Base-by-base conservation (phyloP, 2,888 invertebrate species). In the Liodrosophila aerea region DNA sequence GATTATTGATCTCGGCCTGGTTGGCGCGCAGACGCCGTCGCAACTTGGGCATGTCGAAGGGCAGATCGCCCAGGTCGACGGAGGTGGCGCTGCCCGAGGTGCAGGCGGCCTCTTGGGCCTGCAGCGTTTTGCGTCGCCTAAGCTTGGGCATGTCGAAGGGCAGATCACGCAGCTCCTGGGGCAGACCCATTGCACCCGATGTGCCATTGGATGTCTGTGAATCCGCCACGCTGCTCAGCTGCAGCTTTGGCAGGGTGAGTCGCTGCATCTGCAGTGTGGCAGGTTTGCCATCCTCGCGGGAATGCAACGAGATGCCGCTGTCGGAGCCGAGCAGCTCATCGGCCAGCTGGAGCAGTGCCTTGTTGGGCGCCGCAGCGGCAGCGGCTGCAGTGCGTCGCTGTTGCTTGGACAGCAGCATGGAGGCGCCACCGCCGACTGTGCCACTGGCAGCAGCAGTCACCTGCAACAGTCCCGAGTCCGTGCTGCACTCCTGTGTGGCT, bases 71-170 rank as follows among this genome's bases (percentile, higher is more conserved):
- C 47, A 96, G 91, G 87, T 96, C 96, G 37, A 95, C 94, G 9
- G 94, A 94, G 7, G 94, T 94, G 36, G 93, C 93, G 83, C 93
- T 93, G 33, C 93, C 93, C 4, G 93, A 93, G 72, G 95, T 95
- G 50, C 94, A 94, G 7, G 88, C 87, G 18, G 89, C 90, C 89
- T 90, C 93, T 86, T 93, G 93, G 3, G 22, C 22, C 84, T 94
- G 93, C 76, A 94, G 86, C 15, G 92, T 92, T 81, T 94, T 92
- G 81, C 93, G 91, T 65, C 96, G 92, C 57, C 96, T 91, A 70
- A 96, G 90, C 89, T 97, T 97, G 44, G 96, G 96, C 96, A 96
- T 96, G 83, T 96, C 96, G 83, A 96, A 96, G 1, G 96, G 96
- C 73, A 96, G 92, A 91, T 96, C 95, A 22, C 94, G 92, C 66